Evolutionary conservation across 2,113 vertebrate genomes (phyloP).

Genomic region (Pogonocichla stellata): DNA sequence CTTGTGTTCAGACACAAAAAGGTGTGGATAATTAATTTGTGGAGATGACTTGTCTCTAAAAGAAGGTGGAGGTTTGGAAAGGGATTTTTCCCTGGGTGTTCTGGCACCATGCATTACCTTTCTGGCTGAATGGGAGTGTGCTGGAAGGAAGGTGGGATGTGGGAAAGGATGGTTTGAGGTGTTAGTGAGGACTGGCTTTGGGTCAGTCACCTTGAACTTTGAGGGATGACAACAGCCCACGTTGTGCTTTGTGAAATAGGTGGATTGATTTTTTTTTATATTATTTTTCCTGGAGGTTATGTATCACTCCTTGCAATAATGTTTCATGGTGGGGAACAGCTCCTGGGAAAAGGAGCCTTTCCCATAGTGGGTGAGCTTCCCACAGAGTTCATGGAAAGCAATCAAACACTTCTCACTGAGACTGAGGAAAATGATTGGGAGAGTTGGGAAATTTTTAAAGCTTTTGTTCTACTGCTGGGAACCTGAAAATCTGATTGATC

Average conservation of each 20-base stretch:
- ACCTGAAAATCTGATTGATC: not conserved
- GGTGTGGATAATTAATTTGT: not conserved
- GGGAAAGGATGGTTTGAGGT: not conserved
- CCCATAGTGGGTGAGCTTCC: rapidly evolving
- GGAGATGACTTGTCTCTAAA: not conserved
- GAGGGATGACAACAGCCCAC: not conserved
- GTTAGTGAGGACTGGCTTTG: not conserved
- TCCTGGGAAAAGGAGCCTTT: not conserved
- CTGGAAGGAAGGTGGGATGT: not conserved
- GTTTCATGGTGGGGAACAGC: not conserved
- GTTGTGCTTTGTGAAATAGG: not conserved
- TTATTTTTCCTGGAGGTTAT: not conserved
- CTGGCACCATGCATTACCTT: not conserved
- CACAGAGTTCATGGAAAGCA: not conserved
- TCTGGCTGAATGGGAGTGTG: not conserved
- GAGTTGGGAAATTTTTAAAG: not conserved
- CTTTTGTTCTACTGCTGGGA: not conserved
- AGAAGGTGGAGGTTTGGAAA: not conserved
- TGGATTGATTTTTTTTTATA: not conserved
- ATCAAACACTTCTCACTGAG: not conserved
- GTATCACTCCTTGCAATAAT: not conserved
- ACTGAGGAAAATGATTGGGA: not conserved
- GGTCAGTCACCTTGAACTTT: not conserved
- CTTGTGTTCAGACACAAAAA: not conserved
- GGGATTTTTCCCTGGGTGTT: not conserved